Conservation (phyloP, 2,113 vertebrate species). For the Todiramphus saurophagus region DNA sequence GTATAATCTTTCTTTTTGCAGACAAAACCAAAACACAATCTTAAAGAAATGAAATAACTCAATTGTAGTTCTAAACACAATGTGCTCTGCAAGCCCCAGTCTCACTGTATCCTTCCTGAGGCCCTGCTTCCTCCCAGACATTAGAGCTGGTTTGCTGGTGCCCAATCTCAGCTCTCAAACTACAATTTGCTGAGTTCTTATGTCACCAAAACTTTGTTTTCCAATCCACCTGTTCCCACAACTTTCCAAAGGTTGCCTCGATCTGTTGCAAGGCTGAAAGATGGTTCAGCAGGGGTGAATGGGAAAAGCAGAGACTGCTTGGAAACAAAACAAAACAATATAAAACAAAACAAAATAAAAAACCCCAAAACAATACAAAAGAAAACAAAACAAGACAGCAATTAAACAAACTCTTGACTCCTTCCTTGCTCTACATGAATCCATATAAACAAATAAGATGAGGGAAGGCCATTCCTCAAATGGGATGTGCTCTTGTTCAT, state of each 20-base stretch:
- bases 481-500: neutral
- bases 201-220: conserved; percentile 46
- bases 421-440: neutral
- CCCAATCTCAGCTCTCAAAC: neutral
- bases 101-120: conserved; percentile 42
- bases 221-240: conserved; percentile 21
- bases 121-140: conserved; percentile 46
- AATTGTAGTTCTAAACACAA: neutral
- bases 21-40: neutral
- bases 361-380: neutral
- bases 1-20: neutral
- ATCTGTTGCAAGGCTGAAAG: neutral
- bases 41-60: neutral
- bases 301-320: conserved; percentile 6
- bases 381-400: neutral
- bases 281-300: neutral
- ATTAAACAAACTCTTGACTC: neutral
- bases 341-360: no score
- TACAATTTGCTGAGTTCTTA: neutral
- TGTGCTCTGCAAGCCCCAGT: neutral
- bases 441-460: neutral
- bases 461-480: neutral
- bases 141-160: neutral
- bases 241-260: neutral
- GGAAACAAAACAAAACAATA: neutral